Conservation (phyloP, 2,113 vertebrate species). For the Poecilia latipinna region DNA sequence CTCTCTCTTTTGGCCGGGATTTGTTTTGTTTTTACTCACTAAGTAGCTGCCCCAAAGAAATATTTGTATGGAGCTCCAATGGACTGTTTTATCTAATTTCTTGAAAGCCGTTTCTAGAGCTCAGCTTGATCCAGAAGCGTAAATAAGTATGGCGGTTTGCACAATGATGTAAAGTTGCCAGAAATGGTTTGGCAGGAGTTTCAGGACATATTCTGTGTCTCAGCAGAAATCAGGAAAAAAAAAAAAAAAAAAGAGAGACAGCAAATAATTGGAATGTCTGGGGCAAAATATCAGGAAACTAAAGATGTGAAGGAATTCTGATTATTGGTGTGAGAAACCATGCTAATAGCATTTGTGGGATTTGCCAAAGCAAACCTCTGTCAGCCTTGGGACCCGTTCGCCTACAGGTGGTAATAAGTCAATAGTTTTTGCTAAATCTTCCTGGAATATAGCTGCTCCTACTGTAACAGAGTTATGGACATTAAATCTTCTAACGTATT, state of each 20-base stretch:
- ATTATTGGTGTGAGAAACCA: not conserved
- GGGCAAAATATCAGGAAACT: not conserved
- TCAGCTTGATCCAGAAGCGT: slow-evolving; percentile 2
- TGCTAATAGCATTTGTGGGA: not conserved
- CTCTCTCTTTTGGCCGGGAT: not conserved
- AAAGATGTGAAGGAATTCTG: slow-evolving; percentile 9
- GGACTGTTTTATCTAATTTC: not conserved
- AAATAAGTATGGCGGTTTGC: slow-evolving; percentile 16
- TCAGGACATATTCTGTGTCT: slow-evolving; percentile 14
- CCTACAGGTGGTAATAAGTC: not conserved
- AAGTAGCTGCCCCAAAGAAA: not conserved
- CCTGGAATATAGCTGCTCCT: too few species aligned
- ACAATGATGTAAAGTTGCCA: slow-evolving; percentile 8
- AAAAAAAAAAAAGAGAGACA: too few species aligned
- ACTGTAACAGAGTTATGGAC: too few species aligned
- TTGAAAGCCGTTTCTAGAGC: slow-evolving; percentile 1
- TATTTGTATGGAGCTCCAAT: slow-evolving; percentile 10
- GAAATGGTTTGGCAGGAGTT: slow-evolving; percentile 17
- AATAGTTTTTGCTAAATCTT: not conserved
- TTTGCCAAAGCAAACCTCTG: slow-evolving; percentile 6
- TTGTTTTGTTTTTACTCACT: not conserved
- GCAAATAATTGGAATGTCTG: too few species aligned
- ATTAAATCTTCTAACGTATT: too few species aligned
- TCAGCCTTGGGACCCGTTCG: not conserved
- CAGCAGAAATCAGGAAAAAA: not conserved